Evolutionary conservation across 2,113 vertebrate species (phyloP), one percentile per base, ranked within the genome.

Genomic region (Garra rufa): DNA sequence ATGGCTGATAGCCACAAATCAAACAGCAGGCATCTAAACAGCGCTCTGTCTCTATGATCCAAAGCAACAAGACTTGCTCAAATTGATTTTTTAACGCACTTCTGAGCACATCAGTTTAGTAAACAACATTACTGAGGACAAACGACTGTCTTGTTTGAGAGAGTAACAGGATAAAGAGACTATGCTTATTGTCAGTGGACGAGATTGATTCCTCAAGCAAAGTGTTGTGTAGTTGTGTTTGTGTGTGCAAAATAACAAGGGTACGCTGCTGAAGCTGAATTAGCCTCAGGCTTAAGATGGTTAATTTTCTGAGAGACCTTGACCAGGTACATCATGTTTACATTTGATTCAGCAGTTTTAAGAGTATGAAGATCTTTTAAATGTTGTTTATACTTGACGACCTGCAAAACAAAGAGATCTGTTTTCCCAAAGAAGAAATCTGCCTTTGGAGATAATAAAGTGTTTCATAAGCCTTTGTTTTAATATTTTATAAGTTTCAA

Each of bases 111-210:
- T 82, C 50, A 73, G 46, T n/a, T 73, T 11, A 70, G 28, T 34
- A 43, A 83, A 83, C 38, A 41, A 83, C 30, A 48, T 83, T 74
- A 46, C 30, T 73, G 77, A 63, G 38, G 57, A 65, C 41, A 80
- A 65, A 46, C 9, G 41, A 43, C 77, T 43, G 61, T 30, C 14
- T 65, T 73, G 24, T 74, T 74, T 74, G 43, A 46, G 43, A 63
- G 14, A 67, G 41, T 44, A 44, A 19, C 15, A 19, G 77, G n/a
- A 63, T 80, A 41, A 79, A 46, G 24, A 67, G 78, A 21, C 43
- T 50, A 24, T 2, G 26, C 41, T 24, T 73, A 73, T 46, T 73
- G 34, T 80, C 4, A n/a, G 28, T 43, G 41, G 17, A 43, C 3
- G 3, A n/a, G 65, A 85, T 65, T 63, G 21, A 81, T 79, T 81